Percentiles rank a stretch among this genome's conserved stretches.
Conservation (phyloP, 2,797 vertebrate species). For the Diglossa cyanea region DNA sequence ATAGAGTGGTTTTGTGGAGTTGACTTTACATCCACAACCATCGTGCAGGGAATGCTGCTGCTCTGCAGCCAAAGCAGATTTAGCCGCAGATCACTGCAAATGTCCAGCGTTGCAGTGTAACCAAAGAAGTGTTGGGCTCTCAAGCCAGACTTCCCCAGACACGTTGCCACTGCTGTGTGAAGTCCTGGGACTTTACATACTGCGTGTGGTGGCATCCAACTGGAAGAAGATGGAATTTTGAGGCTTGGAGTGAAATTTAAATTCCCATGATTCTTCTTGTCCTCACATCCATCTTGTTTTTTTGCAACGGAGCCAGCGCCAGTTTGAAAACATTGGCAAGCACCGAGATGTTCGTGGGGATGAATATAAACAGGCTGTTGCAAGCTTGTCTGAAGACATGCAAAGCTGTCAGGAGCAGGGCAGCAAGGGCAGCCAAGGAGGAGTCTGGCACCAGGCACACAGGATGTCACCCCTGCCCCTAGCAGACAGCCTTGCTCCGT, state of each 20-base stretch:
- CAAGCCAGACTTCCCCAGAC: neutral
- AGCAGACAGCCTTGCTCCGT: fast-evolving
- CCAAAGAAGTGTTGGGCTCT: neutral
- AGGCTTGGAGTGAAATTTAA: conserved; percentile 26
- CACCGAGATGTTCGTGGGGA: neutral
- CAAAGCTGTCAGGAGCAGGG: neutral
- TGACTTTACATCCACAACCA: neutral
- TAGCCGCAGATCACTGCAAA: neutral
- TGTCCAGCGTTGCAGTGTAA: neutral
- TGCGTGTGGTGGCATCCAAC: neutral
- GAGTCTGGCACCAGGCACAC: neutral
- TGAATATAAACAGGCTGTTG: conserved; percentile 43
- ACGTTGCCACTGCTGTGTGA: neutral
- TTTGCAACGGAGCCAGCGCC: conserved; percentile 13
- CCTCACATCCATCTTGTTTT: conserved; percentile 11
- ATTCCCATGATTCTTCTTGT: conserved; percentile 23
- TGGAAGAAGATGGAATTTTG: conserved; percentile 28
- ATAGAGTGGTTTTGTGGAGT: neutral
- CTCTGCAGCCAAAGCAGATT: neutral
- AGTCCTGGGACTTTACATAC: neutral
- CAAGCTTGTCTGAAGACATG: conserved; percentile 15
- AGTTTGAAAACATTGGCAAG: conserved; percentile 47
- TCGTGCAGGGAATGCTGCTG: neutral
- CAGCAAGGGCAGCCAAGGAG: neutral
- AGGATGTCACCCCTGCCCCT: neutral